Base-by-base conservation (phyloP, 2,888 invertebrate genomes). In the Lasioglossum vierecki region DNA sequence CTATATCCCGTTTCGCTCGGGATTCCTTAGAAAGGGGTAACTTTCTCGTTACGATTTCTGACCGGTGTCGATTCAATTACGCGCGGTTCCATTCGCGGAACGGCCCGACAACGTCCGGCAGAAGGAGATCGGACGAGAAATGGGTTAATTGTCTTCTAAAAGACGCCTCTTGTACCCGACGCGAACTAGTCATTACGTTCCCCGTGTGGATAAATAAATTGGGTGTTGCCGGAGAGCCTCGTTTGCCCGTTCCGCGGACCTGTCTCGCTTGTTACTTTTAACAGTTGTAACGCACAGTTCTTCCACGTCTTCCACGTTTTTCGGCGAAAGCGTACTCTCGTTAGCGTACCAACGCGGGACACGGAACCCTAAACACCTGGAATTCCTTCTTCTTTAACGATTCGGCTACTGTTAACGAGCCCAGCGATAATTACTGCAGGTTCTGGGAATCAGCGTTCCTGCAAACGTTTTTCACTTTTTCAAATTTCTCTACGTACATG, bases 121-220 rank as follows among this genome's bases (percentile, higher is more conserved):
- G 71, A 70, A 77, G 66, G 71, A 77, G 81, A 81, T 82, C 70
- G 39, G 39, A 26, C 26, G 41, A 80, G 82, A 87, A 88, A 86
- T 80, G 71, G 88, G 88, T 84, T 88, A 87, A 87, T 88, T 88
- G 76, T 84, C 63, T 84, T 80, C 70, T 72, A 35, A 84, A 87
- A 80, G 79, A 83, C 35, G 66, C 72, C 57, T 75, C 53, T 53
- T 18, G 75, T 66, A 44, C 75, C 18, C 41, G 76, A 73, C 60
- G 39, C 68, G 68, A 68, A 39, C 18, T 39, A 35, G 74, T 80
- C 57, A 83, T 86, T 86, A 85, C 71, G 75, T 13, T 78, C 68
- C 15, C 22, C 26, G 15, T 60, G n/a, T 73, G 57, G 74, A 79
- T 57, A 72, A 84, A 79, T 84, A 79, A 79, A 87, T 88, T 80